Conservation (phyloP, 1,140 invertebrate species). For the Pseudomyrmex flavicornis region DNA sequence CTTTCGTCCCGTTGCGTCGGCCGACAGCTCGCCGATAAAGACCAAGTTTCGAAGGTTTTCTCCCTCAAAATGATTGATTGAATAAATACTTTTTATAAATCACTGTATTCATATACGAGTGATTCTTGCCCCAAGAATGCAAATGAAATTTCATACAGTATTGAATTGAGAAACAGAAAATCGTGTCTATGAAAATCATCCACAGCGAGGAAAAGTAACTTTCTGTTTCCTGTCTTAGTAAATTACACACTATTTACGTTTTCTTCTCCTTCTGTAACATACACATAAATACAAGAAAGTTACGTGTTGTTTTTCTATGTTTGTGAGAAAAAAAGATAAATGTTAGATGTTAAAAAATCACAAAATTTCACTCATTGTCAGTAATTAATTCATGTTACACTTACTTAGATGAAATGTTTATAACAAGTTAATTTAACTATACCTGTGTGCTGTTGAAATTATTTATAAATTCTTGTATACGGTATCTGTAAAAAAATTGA, state of each 20-base stretch:
- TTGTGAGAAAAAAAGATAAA: not conserved
- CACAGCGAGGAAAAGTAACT: not conserved
- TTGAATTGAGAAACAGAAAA: conserved; percentile 6
- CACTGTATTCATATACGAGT: not conserved
- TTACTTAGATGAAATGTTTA: conserved; percentile 18
- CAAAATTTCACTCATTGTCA: not conserved
- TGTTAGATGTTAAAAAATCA: conserved; percentile 19
- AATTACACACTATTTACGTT: too few relatives aligned
- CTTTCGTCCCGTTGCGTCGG: conserved; percentile 31
- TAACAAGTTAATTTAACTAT: conserved; percentile 31
- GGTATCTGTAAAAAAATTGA: conserved; percentile 18
- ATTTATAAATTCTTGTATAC: conserved; percentile 33
- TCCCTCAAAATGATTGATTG: not conserved
- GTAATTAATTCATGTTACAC: conserved; percentile 51
- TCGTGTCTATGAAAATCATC: not conserved
- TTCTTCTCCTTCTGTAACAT: too few relatives aligned
- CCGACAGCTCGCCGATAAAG: conserved; percentile 38
- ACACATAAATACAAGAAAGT: too few relatives aligned
- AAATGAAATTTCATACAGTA: conserved; percentile 40
- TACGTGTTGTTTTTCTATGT: too few relatives aligned
- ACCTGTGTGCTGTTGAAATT: conserved; percentile 49
- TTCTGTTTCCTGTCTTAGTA: not conserved
- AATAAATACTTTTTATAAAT: not conserved
- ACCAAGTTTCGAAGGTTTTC: not conserved
- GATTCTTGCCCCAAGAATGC: not conserved